Base-by-base conservation (phyloP, 2,797 vertebrate species). In the Trematomus bernacchii region DNA sequence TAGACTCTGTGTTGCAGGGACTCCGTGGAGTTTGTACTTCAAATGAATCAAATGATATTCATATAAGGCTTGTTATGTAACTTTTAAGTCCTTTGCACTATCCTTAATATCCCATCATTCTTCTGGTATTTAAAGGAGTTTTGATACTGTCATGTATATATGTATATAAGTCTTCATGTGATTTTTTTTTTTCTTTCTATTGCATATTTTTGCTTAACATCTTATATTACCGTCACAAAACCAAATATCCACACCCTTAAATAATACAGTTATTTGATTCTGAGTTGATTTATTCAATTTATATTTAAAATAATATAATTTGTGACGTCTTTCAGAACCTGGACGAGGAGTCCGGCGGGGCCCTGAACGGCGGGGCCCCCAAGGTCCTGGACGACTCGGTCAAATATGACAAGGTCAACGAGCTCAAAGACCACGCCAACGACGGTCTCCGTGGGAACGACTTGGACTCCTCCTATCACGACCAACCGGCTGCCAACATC, bases 281-380 rank as follows among this genome's bases (percentile, higher is more conserved):
- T 37, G 8, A 37, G 33, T 37, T 37, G 33, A 37, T 37, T 48
- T 21, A 21, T 16, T 0, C 15, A 37, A 6, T 37, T 23, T 16
- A 23, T 6, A 30, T 54, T 53, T 18, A 10, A 46, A 27, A 3
- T 63, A 11, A 47, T 12, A 33, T 55, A 11, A 33, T 58, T 13
- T 64, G n/a, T 79, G 43, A 5, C 27, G 1, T 42, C 13, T 69
- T 15, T 3, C 85, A 94, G 93, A 93, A 90, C 79, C 71, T 91
- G 74, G 92, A 93, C 0, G 91, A 94, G 1, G 91, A 93, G 19
- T 80, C 83, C 67, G 64, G 70, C 3, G 92, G 92, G 0, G 91
- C 91, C 15, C 70, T 89, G 74, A 95, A 95, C 7, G 94, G 94
- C 30, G 88, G 90, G 19, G 84, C 82, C 33, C 74, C 84, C 2